Percentiles rank a stretch among this genome's conserved stretches.
phyloP scores from a whole-genome alignment of 2,113 vertebrate genomes.

The Thoracochromis brauschi region DNA sequence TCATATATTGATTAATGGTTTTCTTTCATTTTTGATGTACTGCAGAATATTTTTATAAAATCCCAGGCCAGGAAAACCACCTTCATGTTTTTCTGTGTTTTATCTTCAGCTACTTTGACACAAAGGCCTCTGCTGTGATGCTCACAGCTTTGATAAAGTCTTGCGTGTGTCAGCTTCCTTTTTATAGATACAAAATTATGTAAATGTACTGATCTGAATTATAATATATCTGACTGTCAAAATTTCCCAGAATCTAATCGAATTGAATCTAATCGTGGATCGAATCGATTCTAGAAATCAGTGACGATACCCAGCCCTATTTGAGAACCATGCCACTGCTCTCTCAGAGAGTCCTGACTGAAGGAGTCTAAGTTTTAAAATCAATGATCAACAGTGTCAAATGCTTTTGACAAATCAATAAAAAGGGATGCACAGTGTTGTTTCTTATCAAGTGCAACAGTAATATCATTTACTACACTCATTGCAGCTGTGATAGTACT shows the following conservation, averaged over 20 bases:
- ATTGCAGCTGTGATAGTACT: not conserved
- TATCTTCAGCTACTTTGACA: not conserved
- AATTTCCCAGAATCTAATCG: fast-evolving
- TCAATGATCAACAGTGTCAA: not conserved
- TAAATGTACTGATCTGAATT: not conserved
- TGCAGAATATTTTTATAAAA: not conserved
- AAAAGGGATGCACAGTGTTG: not conserved
- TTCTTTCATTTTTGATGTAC: fast-evolving
- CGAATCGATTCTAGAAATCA: not conserved
- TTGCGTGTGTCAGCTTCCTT: fast-evolving
- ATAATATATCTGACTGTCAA: fast-evolving
- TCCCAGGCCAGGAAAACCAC: not conserved
- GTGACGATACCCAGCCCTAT: not conserved
- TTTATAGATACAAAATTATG: not conserved
- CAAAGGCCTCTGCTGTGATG: fast-evolving
- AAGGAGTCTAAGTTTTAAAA: not conserved
- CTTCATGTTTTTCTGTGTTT: not conserved
- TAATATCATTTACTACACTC: not conserved
- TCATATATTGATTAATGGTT: not conserved
- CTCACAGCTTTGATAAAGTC: not conserved
- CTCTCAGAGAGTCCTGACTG: not conserved
- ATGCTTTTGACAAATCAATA: not conserved
- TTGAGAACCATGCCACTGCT: not conserved
- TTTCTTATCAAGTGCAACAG: fast-evolving
- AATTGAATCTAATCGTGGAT: not conserved